Evolutionary conservation across 2,888 invertebrate genomes (phyloP).

Genomic region (Steinernema hermaphroditum): DNA sequence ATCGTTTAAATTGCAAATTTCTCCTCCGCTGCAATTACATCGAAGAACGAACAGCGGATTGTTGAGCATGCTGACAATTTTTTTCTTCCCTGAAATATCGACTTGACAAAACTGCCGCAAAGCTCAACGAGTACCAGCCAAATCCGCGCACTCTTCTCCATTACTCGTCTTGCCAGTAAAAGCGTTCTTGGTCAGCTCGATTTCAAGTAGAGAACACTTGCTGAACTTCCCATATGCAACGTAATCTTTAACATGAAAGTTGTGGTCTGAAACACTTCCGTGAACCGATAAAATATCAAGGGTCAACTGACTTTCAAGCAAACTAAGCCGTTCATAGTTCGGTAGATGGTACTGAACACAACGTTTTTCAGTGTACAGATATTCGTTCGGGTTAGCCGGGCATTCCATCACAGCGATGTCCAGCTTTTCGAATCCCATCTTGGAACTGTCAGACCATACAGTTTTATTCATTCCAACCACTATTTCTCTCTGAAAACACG

Average conservation of each 20-base stretch:
- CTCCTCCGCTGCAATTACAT: neutral
- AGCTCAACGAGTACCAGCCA: no score
- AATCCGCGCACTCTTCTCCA: neutral
- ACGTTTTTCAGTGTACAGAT: neutral
- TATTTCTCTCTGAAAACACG: neutral
- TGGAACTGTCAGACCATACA: neutral
- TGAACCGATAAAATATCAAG: neutral
- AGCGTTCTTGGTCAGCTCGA: neutral
- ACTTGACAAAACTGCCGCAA: no score
- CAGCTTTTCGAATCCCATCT: neutral
- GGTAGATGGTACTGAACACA: neutral
- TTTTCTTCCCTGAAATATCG: neutral
- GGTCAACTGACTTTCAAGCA: neutral
- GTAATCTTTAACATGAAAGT: neutral
- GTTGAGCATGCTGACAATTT: neutral
- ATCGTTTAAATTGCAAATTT: neutral
- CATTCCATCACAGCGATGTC: neutral
- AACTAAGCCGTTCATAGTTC: neutral
- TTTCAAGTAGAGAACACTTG: neutral
- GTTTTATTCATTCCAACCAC: neutral
- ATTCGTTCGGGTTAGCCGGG: neutral
- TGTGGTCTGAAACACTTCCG: neutral
- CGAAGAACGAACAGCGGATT: neutral
- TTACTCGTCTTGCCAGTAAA: neutral
- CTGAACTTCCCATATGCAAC: neutral